Conservation (phyloP, 2,888 invertebrate genomes). For the Dascillus cervinus region DNA sequence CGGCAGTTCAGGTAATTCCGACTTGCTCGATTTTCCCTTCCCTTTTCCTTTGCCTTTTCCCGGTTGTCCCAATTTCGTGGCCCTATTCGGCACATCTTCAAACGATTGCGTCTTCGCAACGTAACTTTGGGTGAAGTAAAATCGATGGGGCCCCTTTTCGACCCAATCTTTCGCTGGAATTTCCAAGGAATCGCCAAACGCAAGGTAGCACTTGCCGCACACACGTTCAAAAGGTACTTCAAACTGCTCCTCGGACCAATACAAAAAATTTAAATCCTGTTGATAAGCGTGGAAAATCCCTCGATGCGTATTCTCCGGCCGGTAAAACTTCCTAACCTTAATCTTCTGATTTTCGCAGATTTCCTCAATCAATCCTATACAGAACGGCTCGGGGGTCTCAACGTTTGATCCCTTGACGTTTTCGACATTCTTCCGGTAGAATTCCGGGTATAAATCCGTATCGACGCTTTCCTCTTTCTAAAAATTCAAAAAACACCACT, state of each 20-base stretch:
- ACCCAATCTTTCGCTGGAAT: conserved; percentile 53
- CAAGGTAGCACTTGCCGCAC: conserved; percentile 66
- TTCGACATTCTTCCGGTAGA: conserved; percentile 67
- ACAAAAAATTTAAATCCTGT: conserved; percentile 64
- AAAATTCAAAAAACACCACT: no score
- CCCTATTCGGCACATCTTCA: conserved; percentile 54
- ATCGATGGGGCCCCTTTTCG: conserved; percentile 55
- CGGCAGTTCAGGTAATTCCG: conserved; percentile 21
- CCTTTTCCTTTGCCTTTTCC: conserved; percentile 61
- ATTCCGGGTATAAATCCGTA: conserved; percentile 71
- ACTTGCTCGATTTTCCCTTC: conserved; percentile 50
- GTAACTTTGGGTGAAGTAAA: conserved; percentile 68
- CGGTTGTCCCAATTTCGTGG: conserved; percentile 48
- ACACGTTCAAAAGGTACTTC: no score
- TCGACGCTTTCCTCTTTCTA: conserved; percentile 48
- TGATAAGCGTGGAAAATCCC: conserved; percentile 48
- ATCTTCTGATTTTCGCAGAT: conserved; percentile 51
- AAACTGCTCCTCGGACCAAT: conserved; percentile 66
- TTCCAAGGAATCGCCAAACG: conserved; percentile 52
- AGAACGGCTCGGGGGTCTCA: conserved; percentile 68
- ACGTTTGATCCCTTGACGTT: conserved; percentile 62
- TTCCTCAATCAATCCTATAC: conserved; percentile 60
- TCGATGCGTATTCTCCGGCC: conserved; percentile 68
- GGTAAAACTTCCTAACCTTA: conserved; percentile 60
- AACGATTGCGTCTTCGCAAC: conserved; percentile 49